Evolutionary conservation across 2,113 vertebrate genomes (phyloP).

Genomic region (Callaeas wilsoni): DNA sequence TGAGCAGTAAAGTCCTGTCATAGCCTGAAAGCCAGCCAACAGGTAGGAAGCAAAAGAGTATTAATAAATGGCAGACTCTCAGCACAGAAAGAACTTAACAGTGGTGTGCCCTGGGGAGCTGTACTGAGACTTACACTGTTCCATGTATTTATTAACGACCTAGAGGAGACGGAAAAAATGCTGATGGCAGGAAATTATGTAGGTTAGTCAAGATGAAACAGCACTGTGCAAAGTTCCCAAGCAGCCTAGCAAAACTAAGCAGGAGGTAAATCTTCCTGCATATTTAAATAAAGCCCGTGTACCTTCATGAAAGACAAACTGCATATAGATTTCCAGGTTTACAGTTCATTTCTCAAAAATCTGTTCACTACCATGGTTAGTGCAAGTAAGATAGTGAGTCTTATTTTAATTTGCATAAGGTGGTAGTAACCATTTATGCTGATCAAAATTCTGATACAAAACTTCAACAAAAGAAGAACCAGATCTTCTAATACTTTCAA

Average conservation of each 20-base stretch:
- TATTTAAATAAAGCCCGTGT: background rate
- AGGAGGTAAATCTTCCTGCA: background rate
- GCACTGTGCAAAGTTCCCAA: background rate
- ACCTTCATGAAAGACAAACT: background rate
- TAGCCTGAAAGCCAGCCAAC: background rate
- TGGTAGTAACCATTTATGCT: background rate
- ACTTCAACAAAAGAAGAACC: background rate
- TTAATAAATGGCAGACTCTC: background rate
- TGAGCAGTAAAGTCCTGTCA: background rate
- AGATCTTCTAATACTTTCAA: background rate
- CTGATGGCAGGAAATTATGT: conserved; percentile 47
- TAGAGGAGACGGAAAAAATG: conserved; percentile 20
- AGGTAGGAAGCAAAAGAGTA: conserved; percentile 1
- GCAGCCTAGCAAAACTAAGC: conserved; percentile 21
- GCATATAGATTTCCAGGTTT: background rate
- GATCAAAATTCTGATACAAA: background rate
- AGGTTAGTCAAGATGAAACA: conserved; percentile 46
- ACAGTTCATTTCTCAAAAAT: background rate
- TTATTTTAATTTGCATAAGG: background rate
- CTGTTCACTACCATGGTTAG: background rate
- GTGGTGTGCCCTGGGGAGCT: background rate
- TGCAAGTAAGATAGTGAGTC: background rate
- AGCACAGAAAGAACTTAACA: background rate
- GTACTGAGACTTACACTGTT: background rate
- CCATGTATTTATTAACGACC: conserved; percentile 31